Percentiles rank a stretch among this genome's conserved stretches.
These are phyloP conservation scores for Dendrocincla tyrannina DNA, from an alignment of 2,797 vertebrate species.

Conservation along the genomic window DNA sequence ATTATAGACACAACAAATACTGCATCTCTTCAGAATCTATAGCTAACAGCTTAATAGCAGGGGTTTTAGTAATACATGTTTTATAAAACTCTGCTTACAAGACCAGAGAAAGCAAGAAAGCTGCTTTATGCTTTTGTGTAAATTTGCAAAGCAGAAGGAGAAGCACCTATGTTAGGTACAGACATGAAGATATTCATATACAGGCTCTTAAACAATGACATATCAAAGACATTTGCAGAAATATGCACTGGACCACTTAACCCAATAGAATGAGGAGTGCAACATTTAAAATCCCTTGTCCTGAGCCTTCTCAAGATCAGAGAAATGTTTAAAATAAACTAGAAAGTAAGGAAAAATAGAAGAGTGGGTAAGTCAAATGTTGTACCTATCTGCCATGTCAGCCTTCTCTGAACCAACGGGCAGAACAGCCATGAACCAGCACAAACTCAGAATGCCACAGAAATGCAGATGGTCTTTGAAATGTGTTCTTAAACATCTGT, in stretches of 20 bases:
- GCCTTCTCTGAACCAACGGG: background rate
- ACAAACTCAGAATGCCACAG: background rate
- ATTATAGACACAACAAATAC: background rate
- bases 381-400: background rate
- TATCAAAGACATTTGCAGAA: background rate
- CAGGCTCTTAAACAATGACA: background rate
- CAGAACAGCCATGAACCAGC: constrained; percentile 10
- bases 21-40: background rate
- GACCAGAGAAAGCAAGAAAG: background rate
- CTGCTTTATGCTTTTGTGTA: background rate
- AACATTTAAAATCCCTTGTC: background rate
- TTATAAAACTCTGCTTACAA: background rate
- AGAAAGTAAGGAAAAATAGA: background rate
- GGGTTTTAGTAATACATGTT: background rate
- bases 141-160: background rate
- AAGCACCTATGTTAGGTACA: background rate
- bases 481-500: constrained; percentile 26
- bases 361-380: background rate
- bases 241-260: background rate
- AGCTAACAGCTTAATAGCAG: background rate
- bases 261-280: background rate
- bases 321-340: background rate
- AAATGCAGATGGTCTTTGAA: constrained; percentile 5
- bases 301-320: background rate
- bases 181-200: background rate